Percentiles rank a stretch among this genome's conserved stretches.
These are phyloP conservation scores for Acanthochromis polyacanthus DNA, from an alignment of 2,113 vertebrate species.

Conservation along the genomic window DNA sequence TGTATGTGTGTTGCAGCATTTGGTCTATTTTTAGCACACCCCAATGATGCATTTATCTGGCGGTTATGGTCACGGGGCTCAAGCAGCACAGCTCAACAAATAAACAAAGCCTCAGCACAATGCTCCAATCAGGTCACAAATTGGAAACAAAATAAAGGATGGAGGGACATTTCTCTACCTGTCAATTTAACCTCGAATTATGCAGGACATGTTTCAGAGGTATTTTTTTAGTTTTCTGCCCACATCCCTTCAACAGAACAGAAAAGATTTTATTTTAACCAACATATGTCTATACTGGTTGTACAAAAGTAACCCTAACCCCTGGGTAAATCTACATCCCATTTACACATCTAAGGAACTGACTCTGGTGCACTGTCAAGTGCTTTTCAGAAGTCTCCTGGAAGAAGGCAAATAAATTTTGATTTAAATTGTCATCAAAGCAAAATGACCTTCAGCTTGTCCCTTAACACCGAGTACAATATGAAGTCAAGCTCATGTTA, in stretches of 20 bases:
- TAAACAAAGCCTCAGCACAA: constrained; percentile 48
- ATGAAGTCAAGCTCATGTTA: no score
- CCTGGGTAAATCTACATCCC: no score
- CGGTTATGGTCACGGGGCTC: constrained; percentile 40
- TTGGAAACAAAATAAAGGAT: constrained; percentile 17
- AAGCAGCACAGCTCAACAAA: constrained; percentile 44
- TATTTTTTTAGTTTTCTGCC: not conserved
- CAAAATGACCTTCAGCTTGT: no score
- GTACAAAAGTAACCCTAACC: no score
- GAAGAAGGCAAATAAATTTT: no score
- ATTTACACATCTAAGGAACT: no score
- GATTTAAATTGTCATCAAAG: no score
- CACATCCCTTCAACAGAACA: not conserved
- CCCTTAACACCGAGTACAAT: no score
- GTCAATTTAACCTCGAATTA: constrained; percentile 18
- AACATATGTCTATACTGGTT: not conserved
- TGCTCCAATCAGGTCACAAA: constrained; percentile 44
- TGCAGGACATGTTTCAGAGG: not conserved
- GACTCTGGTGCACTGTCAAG: no score
- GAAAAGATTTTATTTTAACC: not conserved
- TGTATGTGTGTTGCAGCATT: constrained; percentile 16
- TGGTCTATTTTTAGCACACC: constrained; percentile 68
- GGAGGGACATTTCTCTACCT: constrained; percentile 18
- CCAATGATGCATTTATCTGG: constrained; percentile 64
- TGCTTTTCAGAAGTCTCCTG: no score